Evolutionary conservation across 2,113 vertebrate species (phyloP), one percentile per base, ranked within the genome.

Genomic region (Rallus limicola): DNA sequence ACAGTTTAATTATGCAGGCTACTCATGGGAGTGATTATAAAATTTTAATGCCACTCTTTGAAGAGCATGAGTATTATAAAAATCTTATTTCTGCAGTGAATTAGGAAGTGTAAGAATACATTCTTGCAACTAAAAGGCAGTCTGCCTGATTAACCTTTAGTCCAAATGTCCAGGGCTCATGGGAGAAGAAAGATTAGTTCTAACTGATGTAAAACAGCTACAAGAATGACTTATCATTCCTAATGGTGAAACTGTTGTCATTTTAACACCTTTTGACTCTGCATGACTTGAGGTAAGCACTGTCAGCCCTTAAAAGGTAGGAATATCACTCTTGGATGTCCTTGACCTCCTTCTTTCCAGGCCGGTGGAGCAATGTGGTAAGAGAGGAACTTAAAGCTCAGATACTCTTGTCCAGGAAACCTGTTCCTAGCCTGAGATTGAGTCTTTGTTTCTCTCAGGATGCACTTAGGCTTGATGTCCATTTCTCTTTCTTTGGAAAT

Each of bases 61-160:
- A 92, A 95, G 82, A 90, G 59, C 90, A 82, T 2, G 1, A 72
- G 71, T 85, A 71, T 93, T 93, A 90, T 53, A 87, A 89, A 94
- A 94, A 96, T 80, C 79, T 85, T 95, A 90, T 82, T 97, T 87
- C 82, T 90, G 59, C 67, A 55, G 34, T 79, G 78, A 95, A 91
- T 85, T 76, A 88, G 36, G 34, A 90, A 77, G 58, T 85, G 70
- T 80, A 90, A 93, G 95, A 95, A 88, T 83, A 94, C 15, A 6
- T 90, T 88, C 79, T 55, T 82, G 80, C 53, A 88, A 76, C 58
- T 89, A 64, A 95, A 92, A 92, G 34, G 29, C 82, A 86, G 40
- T 34, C 40, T 93, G 68, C 65, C 53, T 91, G 82, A 91, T 95
- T 91, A 94, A 95, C 75, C 85, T 95, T 72, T 50, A 82, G 63